Base-by-base conservation (phyloP, 2,888 invertebrate species). In the Ommatoiulus sabulosus region DNA sequence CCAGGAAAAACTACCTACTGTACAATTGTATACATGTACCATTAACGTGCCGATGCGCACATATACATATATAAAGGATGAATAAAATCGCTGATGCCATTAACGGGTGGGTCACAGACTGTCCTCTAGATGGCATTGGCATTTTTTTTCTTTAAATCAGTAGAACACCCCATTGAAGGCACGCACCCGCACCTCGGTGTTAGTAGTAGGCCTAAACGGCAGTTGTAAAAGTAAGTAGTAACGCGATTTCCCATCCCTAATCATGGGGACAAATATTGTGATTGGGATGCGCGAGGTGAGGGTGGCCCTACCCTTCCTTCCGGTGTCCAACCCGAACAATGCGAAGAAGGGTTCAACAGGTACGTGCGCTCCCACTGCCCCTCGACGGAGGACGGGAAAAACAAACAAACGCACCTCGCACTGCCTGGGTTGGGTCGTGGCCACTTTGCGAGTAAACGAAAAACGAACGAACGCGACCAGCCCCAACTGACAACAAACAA, bases 341-440 rank as follows among this genome's bases (percentile, higher is more conserved):
- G 24, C 84, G 15, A 44, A 84, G 84, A 52, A 87, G 44, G 44
- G 57, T 84, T 87, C 87, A 85, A 44, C 88, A 84, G 88, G 84
- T 72, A 84, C 84, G 84, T 44, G 72, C 80, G 88, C 17, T 86
- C 84, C 89, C 88, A 88, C 89, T 90, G 63, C 89, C 57, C 87
- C 84, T 20, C 44, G 0, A 44, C 35, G 35, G 44, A 84, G 84
- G 35, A 44, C 35, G 44, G 35, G 84, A 8, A 84, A 84, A 57
- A 15, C 57, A 57, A 57, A 57, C 57, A 57, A 57, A 57, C 57
- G 57, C 57, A 57, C 57, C 57, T 57, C 57, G 46, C 46, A 46
- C 46, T 57, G 15, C 57, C 4, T 57, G 57, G 57, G 57, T 57
- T 57, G 57, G 57, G 57, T 57, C 17, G 57, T 4, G 84, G 20